phyloP scores from a whole-genome alignment of 2,888 invertebrate genomes.

The Drosophila ustulata region DNA sequence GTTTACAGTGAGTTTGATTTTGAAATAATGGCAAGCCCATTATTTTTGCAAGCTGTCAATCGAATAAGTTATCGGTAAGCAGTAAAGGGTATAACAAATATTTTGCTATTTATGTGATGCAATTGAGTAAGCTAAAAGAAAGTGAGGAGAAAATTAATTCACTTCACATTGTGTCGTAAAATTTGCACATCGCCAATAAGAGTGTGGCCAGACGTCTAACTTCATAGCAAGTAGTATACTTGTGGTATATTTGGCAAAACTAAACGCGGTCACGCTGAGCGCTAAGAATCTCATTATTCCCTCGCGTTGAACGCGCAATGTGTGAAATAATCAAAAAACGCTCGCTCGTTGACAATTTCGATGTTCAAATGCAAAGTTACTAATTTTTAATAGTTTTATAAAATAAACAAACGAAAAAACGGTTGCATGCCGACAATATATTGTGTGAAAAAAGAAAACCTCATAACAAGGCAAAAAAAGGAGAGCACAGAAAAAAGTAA shows the following conservation, averaged over 20 bases:
- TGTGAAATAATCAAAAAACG: constrained; percentile 30
- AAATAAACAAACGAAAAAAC: constrained; percentile 20
- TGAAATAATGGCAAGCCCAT: background rate
- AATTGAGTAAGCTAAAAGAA: too few relatives aligned
- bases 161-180: too few relatives aligned
- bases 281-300: constrained; percentile 38
- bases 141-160: too few relatives aligned
- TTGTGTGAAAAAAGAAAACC: constrained; percentile 12
- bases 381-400: constrained; percentile 35
- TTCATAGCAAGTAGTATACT: background rate
- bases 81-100: too few relatives aligned
- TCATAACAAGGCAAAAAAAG: background rate
- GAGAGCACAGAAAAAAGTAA: constrained; percentile 29
- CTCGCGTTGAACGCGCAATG: constrained; percentile 61
- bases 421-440: constrained; percentile 20
- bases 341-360: constrained; percentile 14
- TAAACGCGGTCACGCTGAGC: background rate
- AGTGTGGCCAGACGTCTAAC: too few relatives aligned
- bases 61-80: constrained; percentile 3
- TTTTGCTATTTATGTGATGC: too few relatives aligned
- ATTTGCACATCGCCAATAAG: too few relatives aligned
- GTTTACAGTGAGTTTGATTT: background rate
- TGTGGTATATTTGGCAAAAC: background rate
- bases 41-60: background rate
- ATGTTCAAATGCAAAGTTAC: constrained; percentile 31